Conservation (phyloP, 1,140 invertebrate genomes). For the Nomia melanderi region DNA sequence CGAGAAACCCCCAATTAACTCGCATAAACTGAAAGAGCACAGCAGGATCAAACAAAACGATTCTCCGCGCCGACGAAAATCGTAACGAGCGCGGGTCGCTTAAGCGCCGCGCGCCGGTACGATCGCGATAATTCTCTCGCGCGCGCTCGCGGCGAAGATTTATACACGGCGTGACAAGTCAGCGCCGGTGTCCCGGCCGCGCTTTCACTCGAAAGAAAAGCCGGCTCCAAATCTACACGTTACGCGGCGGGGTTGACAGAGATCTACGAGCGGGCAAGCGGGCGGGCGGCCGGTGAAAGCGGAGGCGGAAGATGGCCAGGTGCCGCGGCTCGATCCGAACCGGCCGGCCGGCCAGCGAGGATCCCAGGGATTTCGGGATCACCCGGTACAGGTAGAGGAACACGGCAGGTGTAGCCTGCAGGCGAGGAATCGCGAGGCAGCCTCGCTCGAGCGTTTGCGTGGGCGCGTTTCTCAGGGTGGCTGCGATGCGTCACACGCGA, state of each 20-base stretch:
- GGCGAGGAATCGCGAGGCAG: slow-evolving; percentile 69
- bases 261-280: slow-evolving; percentile 6
- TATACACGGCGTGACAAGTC: slow-evolving; percentile 32
- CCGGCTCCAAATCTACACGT: slow-evolving; percentile 9
- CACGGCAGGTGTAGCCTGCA: slow-evolving; percentile 74
- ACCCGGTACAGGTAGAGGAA: slow-evolving; percentile 56
- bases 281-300: slow-evolving; percentile 18
- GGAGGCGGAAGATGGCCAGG: slow-evolving; percentile 21
- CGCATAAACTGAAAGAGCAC: too few species aligned
- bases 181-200: neutral
- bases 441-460: slow-evolving; percentile 65
- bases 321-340: neutral
- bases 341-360: too few species aligned
- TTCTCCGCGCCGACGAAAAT: neutral
- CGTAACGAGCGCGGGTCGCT: slow-evolving; percentile 22
- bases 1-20: too few species aligned
- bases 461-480: slow-evolving; percentile 78
- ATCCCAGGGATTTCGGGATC: slow-evolving; percentile 59
- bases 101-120: slow-evolving; percentile 14
- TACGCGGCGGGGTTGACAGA: slow-evolving; percentile 14
- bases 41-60: too few species aligned
- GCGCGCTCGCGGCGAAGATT: slow-evolving; percentile 26
- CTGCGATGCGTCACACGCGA: slow-evolving; percentile 75
- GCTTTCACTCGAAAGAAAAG: slow-evolving; percentile 38
- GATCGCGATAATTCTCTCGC: slow-evolving; percentile 36